phyloP scores from a whole-genome alignment of 1,140 invertebrate genomes.

The Harlomillsia oculata region DNA sequence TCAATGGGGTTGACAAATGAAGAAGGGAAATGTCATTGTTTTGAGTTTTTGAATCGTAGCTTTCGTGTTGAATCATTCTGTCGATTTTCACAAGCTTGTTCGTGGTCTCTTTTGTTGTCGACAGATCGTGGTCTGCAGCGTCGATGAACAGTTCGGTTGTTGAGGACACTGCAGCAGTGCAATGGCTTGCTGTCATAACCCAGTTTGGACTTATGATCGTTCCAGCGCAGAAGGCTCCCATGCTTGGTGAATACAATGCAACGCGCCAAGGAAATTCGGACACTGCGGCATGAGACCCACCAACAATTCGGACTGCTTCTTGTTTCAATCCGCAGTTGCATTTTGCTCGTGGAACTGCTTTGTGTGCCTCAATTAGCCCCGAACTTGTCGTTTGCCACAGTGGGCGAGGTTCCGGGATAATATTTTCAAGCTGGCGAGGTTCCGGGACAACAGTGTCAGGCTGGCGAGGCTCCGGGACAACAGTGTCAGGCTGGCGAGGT shows the following conservation, averaged over 20 bases:
- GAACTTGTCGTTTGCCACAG: too few species aligned
- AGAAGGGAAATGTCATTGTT: constrained; percentile 54
- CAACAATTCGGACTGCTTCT: constrained; percentile 49
- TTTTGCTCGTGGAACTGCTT: too few species aligned
- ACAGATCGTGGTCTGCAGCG: constrained; percentile 25
- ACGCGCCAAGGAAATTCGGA: constrained; percentile 53
- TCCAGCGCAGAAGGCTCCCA: constrained; percentile 43
- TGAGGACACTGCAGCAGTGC: constrained; percentile 7
- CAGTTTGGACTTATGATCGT: constrained; percentile 45
- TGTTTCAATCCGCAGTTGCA: too few species aligned
- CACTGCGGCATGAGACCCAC: constrained; percentile 48
- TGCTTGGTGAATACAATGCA: constrained; percentile 1
- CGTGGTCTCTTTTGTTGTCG: constrained; percentile 40
- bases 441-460: too few species aligned
- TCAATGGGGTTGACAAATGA: constrained; percentile 1
- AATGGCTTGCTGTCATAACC: constrained; percentile 50
- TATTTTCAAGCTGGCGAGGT: too few species aligned
- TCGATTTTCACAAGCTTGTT: constrained; percentile 36
- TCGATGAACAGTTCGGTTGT: constrained; percentile 9
- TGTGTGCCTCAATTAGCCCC: too few species aligned
- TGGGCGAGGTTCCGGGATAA: too few species aligned
- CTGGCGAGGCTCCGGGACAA: too few species aligned
- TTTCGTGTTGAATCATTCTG: constrained; percentile 39
- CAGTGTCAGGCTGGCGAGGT: too few species aligned
- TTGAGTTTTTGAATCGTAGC: constrained; percentile 38